phyloP scores from a whole-genome alignment of 2,888 invertebrate species.

The Rhimphoctona megacephalus region DNA sequence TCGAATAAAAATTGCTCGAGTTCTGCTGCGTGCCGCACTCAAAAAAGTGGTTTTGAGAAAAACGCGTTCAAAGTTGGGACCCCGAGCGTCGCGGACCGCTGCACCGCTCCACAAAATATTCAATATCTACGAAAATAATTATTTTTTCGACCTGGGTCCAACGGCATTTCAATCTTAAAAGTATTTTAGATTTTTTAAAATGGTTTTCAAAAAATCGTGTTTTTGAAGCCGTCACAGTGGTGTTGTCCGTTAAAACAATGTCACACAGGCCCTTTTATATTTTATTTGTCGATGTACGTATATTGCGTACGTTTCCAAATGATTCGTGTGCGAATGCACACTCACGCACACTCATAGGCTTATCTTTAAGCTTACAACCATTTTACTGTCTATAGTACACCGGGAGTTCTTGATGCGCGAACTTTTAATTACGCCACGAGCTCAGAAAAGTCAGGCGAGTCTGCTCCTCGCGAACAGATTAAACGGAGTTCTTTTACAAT shows the following conservation, averaged over 20 bases:
- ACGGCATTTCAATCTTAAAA: too few species aligned
- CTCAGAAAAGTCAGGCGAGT: constrained; percentile 51
- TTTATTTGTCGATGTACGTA: neutral
- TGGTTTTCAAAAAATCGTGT: too few species aligned
- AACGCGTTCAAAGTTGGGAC: too few species aligned
- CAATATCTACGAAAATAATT: too few species aligned
- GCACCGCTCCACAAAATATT: too few species aligned
- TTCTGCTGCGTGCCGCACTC: too few species aligned
- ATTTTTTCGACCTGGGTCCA: too few species aligned
- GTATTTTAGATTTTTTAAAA: too few species aligned
- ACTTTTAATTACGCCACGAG: constrained; percentile 75
- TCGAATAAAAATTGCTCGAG: too few species aligned
- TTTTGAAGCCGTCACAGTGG: too few species aligned
- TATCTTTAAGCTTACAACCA: constrained; percentile 8
- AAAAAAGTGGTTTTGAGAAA: too few species aligned
- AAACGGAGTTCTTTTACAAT: constrained; percentile 72
- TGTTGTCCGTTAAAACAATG: neutral
- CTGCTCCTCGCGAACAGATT: constrained; percentile 44
- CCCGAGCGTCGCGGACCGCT: too few species aligned
- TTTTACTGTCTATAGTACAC: constrained; percentile 31
- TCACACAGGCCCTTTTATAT: neutral
- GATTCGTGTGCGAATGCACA: neutral
- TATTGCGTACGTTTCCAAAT: neutral
- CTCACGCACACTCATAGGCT: neutral
- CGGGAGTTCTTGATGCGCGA: constrained; percentile 75